Evolutionary conservation across 2,797 vertebrate species (phyloP), one percentile per base, ranked within the genome.

Genomic region (Gila robusta): DNA sequence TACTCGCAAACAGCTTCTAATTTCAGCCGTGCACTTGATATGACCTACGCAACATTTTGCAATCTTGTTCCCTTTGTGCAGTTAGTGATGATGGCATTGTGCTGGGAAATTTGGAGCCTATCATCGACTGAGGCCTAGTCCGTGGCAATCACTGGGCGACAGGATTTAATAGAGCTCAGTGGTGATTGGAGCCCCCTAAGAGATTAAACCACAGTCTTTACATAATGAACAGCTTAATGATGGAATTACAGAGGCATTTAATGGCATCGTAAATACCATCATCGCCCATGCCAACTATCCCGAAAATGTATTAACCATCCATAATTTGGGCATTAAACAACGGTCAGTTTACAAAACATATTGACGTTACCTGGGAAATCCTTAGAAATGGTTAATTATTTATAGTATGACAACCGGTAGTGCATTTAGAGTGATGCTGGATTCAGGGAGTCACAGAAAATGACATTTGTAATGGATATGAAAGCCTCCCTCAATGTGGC

Each of bases 181-280:
- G 91, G 92, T 91, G 93, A 91, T 90, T 90, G 90, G 23, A 82
- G 88, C 91, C 93, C 93, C 88, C 89, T 92, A 93, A 94, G 94
- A 94, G 93, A 94, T 93, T 92, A 90, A 92, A 91, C 92, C 91
- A 91, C 91, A 92, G 92, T 93, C 91, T 94, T 92, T 94, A 91
- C 88, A 88, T 95, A 95, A 95, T 95, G 94, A 95, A 94, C 89
- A 89, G 91, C 90, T 86, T 96, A 95, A 95, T 95, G 91, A 93
- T 87, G 90, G 86, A 91, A 94, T 95, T 95, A 94, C 92, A 91
- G 92, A 91, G 78, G 85, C 91, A 89, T 92, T 92, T 94, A 95
- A 95, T 95, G 93, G 93, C 91, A 93, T 93, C 87, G 88, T 93
- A 93, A 93, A 41, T 90, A 90, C 92, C 90, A 88, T 92, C 92